Percentiles rank a stretch among this genome's conserved stretches.
phyloP scores from a whole-genome alignment of 2,888 invertebrate genomes.

The Dasypolia templi region DNA sequence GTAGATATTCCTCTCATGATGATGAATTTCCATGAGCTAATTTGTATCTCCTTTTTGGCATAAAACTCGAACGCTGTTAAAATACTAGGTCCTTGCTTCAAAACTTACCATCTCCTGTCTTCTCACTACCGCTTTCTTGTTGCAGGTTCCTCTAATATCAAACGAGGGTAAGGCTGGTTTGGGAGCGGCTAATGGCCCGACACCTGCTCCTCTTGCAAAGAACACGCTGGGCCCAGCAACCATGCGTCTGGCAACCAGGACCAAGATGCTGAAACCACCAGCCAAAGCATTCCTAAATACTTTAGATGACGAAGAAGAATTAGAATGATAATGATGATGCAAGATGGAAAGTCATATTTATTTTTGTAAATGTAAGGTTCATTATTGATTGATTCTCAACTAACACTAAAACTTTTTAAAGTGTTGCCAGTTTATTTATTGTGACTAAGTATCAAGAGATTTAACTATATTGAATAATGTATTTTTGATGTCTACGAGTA shows the following conservation, averaged over 20 bases:
- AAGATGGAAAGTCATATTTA: slow-evolving; percentile 6
- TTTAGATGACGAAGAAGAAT: slow-evolving; percentile 75
- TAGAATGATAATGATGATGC: slow-evolving; percentile 67
- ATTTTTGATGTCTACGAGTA: slow-evolving; percentile 1
- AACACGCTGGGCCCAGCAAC: slow-evolving; percentile 81
- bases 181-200: slow-evolving; percentile 83
- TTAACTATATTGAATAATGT: slow-evolving; percentile 5
- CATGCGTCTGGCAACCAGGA: slow-evolving; percentile 79
- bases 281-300: slow-evolving; percentile 83
- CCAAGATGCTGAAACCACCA: slow-evolving; percentile 84
- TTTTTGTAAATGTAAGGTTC: not conserved
- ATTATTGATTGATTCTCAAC: slow-evolving; percentile 5
- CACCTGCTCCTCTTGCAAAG: slow-evolving; percentile 70
- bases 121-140: slow-evolving; percentile 61
- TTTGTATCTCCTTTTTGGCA: not conserved
- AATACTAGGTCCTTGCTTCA: not conserved
- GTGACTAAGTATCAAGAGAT: not conserved
- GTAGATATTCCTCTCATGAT: not conserved
- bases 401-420: not conserved
- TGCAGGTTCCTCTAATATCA: slow-evolving; percentile 91
- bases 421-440: not conserved
- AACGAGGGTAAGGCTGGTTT: slow-evolving; percentile 92
- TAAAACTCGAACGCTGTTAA: not conserved
- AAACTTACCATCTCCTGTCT: not conserved
- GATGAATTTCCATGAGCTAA: not conserved